Conservation (phyloP, 2,888 invertebrate species). For the Mesorhabditis belari region DNA sequence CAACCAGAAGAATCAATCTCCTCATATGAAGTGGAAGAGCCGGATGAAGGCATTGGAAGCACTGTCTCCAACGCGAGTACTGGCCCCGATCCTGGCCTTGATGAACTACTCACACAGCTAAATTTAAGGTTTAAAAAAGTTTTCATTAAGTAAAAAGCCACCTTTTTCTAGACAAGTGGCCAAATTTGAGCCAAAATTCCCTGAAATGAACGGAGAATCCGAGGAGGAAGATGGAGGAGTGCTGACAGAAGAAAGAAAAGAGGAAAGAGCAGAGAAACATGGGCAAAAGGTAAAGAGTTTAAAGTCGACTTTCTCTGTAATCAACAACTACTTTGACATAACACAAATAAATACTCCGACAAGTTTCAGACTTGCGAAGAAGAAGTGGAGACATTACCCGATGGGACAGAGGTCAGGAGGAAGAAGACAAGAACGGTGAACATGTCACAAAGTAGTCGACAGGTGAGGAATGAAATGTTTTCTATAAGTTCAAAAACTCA, state of each 20-base stretch:
- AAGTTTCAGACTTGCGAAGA: conserved; percentile 43
- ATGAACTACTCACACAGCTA: conserved; percentile 35
- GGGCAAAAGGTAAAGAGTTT: conserved; percentile 31
- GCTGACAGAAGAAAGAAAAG: conserved; percentile 43
- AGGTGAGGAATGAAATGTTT: too few species aligned
- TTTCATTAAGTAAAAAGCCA: background rate
- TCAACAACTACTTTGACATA: too few species aligned
- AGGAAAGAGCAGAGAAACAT: conserved; percentile 45
- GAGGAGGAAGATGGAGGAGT: conserved; percentile 41
- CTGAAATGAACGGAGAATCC: conserved; percentile 38
- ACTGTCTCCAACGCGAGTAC: background rate
- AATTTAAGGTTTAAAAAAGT: conserved; percentile 25
- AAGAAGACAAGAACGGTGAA: conserved; percentile 46
- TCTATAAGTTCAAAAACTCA: too few species aligned
- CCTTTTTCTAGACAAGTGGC: conserved; percentile 39
- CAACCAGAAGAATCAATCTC: background rate
- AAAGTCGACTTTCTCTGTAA: too few species aligned
- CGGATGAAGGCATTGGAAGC: background rate
- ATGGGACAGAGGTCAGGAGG: conserved; percentile 39
- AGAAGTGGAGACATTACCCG: conserved; percentile 40
- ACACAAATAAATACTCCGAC: too few species aligned
- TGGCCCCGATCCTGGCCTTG: conserved; percentile 10
- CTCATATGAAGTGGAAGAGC: background rate
- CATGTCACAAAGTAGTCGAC: conserved; percentile 38
- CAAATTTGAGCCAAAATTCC: conserved; percentile 38